Percentiles rank a stretch among this genome's conserved stretches.
phyloP scores from a whole-genome alignment of 2,797 vertebrate species.

The Momotus momota region DNA sequence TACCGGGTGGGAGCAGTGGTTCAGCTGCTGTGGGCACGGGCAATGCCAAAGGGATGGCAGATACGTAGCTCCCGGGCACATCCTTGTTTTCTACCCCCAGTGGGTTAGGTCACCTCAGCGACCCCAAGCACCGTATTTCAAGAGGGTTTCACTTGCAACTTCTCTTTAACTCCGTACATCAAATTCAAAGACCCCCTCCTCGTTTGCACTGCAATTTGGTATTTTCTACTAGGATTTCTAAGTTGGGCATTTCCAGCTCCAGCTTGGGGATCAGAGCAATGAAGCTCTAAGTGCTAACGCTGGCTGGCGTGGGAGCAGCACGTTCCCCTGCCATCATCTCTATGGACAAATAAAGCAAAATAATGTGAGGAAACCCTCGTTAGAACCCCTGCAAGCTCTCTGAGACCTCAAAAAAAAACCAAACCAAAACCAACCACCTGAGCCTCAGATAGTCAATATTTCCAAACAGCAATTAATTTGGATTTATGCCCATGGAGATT shows the following conservation, averaged over 20 bases:
- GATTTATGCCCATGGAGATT: neutral
- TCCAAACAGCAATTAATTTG: neutral
- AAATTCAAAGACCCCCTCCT: neutral
- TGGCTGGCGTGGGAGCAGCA: neutral
- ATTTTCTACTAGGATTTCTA: neutral
- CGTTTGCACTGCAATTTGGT: neutral
- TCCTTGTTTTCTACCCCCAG: neutral
- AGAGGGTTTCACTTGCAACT: neutral
- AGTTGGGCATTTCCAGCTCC: neutral
- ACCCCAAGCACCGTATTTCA: neutral
- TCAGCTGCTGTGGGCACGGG: neutral
- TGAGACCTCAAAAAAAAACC: neutral
- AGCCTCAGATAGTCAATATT: neutral
- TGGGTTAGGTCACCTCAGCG: neutral
- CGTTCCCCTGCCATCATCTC: neutral
- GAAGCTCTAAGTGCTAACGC: neutral
- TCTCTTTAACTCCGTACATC: neutral
- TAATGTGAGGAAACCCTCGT: neutral
- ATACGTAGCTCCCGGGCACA: neutral
- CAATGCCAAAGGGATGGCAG: neutral
- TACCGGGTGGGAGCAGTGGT: neutral
- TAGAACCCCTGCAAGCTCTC: neutral
- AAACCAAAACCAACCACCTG: neutral
- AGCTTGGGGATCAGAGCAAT: neutral
- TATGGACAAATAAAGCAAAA: neutral